Base-by-base conservation (phyloP, 1,140 invertebrate genomes). In the Leptestheria dahalacensis region DNA sequence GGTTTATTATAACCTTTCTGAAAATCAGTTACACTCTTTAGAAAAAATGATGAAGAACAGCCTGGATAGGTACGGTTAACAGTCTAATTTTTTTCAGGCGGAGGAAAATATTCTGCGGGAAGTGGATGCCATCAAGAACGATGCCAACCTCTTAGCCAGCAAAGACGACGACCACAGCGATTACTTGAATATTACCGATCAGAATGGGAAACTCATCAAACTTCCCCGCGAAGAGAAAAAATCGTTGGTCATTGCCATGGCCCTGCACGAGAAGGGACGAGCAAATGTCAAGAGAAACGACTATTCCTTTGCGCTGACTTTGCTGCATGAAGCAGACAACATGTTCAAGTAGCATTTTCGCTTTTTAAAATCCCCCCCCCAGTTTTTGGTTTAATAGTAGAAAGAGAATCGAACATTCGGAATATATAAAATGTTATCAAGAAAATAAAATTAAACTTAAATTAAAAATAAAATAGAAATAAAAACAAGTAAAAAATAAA, bases 231-330 rank as follows among this genome's bases (percentile, higher is more conserved):
- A 76, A 6, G 84, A 88, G 68, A 78, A 76, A 60, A 77, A 80
- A 63, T 75, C 82, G 0, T 68, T 90, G 20, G 75, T 84, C 48
- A 74, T 85, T 9, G 86, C 84, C 0, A 78, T 89, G 73, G 79
- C 84, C 6, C 72, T 86, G 33, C 84, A 88, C 70, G 85, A 88
- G 71, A 84, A 85, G 65, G 86, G 85, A 0, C 72, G 81, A 57
- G 71, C 78, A 20, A 80, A 81, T 1, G 69, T 86, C 62, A 81
- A 80, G 61, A 71, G 72, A 28, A 76, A 80, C 61, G 78, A 87
- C 62, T 82, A 80, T 67, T 72, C 81, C 1, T 75, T 81, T 48
- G 83, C 85, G 1, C 68, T 89, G 1, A 73, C 87, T 0, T 73
- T 86, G 57, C 73, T 88, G 4, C 68, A 88, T 12, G 86, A 88